Base-by-base conservation (phyloP, 2,113 vertebrate species). In the Alethe diademata region DNA sequence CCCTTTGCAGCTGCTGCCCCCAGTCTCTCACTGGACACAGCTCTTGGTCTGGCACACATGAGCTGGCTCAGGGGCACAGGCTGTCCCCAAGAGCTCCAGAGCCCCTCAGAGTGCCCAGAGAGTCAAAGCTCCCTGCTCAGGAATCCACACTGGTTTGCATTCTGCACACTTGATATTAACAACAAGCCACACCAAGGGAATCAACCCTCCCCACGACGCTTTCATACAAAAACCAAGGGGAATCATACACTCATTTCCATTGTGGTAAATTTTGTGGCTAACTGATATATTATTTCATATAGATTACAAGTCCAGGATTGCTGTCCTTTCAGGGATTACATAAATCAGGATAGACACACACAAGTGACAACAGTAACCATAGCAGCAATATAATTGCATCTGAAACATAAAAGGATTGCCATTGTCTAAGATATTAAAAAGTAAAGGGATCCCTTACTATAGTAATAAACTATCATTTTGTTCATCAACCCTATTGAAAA, bases 21-120 rank as follows among this genome's bases (percentile, higher is more conserved):
- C 74, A 43, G 53, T 2, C 24, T 29, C 14, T 20, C 17, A 11
- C 8, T 48, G 33, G 25, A 1, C 4, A 0, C 12, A 50, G 42
- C 19, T 38, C 47, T 19, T 14, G 19, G 2, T 3, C 24, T 78
- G 43, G 18, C 47, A 31, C 50, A 12, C 5, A 0, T 0, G 28
- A 11, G 12, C 5, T 2, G 48, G 40, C 31, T 40, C 22, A 11
- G 65, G 24, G 61, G 36, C 24, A 22, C 38, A 6, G 5, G 12
- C 31, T 74, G 36, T 24, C 53, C 76, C 23, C 33, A 25, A 14
- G 33, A 53, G 10, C 12, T 8, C 11, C 2, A 0, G 7, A 23
- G 20, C 22, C 35, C 25, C 60, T 60, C 60, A 22, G 31, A 6
- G 24, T 0, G 0, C 6, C 20, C 45, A 50, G 25, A 56, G 12